phyloP scores from a whole-genome alignment of 2,113 vertebrate genomes.

The Prionailurus viverrinus region DNA sequence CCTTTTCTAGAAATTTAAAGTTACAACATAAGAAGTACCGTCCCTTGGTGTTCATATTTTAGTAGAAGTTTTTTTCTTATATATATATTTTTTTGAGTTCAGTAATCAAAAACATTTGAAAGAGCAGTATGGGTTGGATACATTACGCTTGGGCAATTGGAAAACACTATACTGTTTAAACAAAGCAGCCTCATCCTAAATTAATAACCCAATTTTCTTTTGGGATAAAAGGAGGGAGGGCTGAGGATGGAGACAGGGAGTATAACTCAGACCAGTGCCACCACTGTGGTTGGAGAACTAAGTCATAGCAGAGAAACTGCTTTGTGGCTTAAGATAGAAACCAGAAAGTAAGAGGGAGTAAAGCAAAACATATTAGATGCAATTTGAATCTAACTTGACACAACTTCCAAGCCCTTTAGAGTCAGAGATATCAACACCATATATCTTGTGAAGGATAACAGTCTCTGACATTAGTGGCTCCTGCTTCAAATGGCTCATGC shows the following conservation, averaged over 20 bases:
- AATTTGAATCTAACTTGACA: slow-evolving; percentile 65
- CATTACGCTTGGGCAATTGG: slow-evolving; percentile 75
- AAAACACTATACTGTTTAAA: slow-evolving; percentile 78
- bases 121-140: slow-evolving; percentile 71
- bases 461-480: slow-evolving; percentile 67
- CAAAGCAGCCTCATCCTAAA: slow-evolving; percentile 78
- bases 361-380: slow-evolving; percentile 76
- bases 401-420: slow-evolving; percentile 58
- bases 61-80: slow-evolving; percentile 34
- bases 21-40: not conserved
- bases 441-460: slow-evolving; percentile 49
- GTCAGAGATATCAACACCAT: slow-evolving; percentile 69
- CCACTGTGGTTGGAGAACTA: slow-evolving; percentile 44
- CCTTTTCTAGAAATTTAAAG: slow-evolving; percentile 30
- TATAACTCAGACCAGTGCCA: slow-evolving; percentile 58
- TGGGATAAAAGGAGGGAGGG: not conserved
- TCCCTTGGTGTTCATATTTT: slow-evolving; percentile 64
- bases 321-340: slow-evolving; percentile 71
- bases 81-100: slow-evolving; percentile 66
- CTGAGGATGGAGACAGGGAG: slow-evolving; percentile 38
- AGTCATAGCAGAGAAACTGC: slow-evolving; percentile 61
- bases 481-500: slow-evolving; percentile 67
- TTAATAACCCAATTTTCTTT: slow-evolving; percentile 67
- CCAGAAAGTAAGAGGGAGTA: slow-evolving; percentile 76
- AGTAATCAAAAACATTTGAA: slow-evolving; percentile 84